Percentiles rank a stretch among this genome's conserved stretches.
These are phyloP conservation scores for Microcebus lehilahytsara DNA, from an alignment of 2,113 vertebrate species.

Conservation along the genomic window DNA sequence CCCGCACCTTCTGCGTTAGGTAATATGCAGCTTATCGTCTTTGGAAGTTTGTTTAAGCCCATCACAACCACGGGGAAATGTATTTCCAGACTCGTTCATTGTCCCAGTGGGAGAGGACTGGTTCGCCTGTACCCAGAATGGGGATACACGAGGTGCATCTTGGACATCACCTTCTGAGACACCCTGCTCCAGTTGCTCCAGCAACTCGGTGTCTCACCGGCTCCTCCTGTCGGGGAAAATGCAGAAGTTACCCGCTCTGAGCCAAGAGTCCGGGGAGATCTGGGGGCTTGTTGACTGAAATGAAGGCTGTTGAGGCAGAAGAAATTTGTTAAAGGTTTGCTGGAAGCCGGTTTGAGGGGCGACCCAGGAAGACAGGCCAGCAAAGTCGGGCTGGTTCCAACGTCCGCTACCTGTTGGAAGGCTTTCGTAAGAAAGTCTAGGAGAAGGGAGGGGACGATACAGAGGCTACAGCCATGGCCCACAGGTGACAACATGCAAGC, in stretches of 20 bases:
- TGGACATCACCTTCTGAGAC: fast-evolving
- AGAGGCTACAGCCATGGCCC: too few relatives aligned
- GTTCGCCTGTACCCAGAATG: too few relatives aligned
- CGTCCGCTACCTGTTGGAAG: too few relatives aligned
- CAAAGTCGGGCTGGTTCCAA: too few relatives aligned
- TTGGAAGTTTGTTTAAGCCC: neutral
- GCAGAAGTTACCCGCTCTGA: neutral
- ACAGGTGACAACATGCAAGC: too few relatives aligned
- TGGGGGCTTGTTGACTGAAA: too few relatives aligned
- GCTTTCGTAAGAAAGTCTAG: too few relatives aligned
- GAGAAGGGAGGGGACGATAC: too few relatives aligned
- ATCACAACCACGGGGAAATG: neutral
- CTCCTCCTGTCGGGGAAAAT: neutral
- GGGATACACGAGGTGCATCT: fast-evolving
- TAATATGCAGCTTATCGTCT: fast-evolving
- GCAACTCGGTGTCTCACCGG: fast-evolving
- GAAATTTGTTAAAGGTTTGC: too few relatives aligned
- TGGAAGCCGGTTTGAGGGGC: too few relatives aligned
- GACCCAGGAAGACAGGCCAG: too few relatives aligned
- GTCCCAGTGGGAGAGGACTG: neutral
- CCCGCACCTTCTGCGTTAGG: fast-evolving
- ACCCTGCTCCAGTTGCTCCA: fast-evolving
- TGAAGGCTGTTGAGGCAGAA: too few relatives aligned
- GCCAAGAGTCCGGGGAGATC: fast-evolving
- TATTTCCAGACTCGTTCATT: neutral